Conservation (phyloP, 2,797 vertebrate species). For the Diplodus puntazzo region DNA sequence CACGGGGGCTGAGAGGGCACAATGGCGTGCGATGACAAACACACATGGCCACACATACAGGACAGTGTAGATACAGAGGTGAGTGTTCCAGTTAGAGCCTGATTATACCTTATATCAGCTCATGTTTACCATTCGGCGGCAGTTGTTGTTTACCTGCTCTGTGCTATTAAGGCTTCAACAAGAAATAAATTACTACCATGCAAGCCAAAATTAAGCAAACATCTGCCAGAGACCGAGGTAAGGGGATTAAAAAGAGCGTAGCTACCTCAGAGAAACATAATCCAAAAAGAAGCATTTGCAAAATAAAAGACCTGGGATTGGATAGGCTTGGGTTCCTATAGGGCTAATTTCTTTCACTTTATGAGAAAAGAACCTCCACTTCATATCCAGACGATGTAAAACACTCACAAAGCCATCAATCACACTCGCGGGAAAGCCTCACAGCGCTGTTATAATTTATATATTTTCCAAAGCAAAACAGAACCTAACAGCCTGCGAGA, state of each 20-base stretch:
- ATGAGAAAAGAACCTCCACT: conserved; percentile 45
- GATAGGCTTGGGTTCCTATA: conserved; percentile 37
- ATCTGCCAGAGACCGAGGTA: conserved; percentile 65
- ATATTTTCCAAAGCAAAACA: conserved; percentile 41
- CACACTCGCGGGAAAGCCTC: conserved; percentile 41
- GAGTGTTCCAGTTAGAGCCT: conserved; percentile 11
- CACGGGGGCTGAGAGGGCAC: conserved; percentile 48
- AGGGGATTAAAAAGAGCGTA: conserved; percentile 70
- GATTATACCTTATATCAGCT: conserved; percentile 38
- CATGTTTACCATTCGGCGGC: conserved; percentile 56
- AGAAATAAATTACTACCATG: conserved; percentile 65
- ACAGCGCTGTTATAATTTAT: conserved; percentile 29
- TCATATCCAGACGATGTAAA: conserved; percentile 38
- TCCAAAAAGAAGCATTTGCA: conserved; percentile 59
- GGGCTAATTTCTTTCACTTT: conserved; percentile 40
- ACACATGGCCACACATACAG: conserved; percentile 30
- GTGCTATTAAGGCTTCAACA: conserved; percentile 54
- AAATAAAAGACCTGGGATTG: conserved; percentile 50
- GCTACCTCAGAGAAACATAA: conserved; percentile 56
- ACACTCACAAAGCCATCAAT: conserved; percentile 45
- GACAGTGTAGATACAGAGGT: conserved; percentile 5
- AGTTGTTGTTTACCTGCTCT: conserved; percentile 62
- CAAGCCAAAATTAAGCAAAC: conserved; percentile 67
- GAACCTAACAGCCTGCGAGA: conserved; percentile 27
- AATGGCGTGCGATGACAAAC: conserved; percentile 46